Conservation (phyloP, 2,113 vertebrate species). For the human region GRCh38 chr3:23026501-23027000, state of each 20-base stretch:
- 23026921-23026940: neutral
- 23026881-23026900: neutral
- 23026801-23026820: neutral
- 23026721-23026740: neutral
- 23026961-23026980: neutral
- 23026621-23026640: too few species aligned
- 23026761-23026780: constrained; percentile 23
- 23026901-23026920: neutral
- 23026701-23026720: neutral
- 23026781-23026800: neutral
- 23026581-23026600: too few species aligned
- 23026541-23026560: too few species aligned
- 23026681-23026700: neutral
- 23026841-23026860: neutral
- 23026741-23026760: neutral
- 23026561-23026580: too few species aligned
- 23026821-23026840: neutral
- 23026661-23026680: too few species aligned
- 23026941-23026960: neutral
- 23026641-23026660: too few species aligned
- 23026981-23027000: neutral
- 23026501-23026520: too few species aligned
- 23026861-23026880: constrained; percentile 13
- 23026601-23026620: too few species aligned
- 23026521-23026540: too few species aligned